Percentiles rank a stretch among this genome's conserved stretches.
These are phyloP conservation scores for Noctuana brunneofusca DNA, from an alignment of 2,888 invertebrate species.

Conservation along the genomic window DNA sequence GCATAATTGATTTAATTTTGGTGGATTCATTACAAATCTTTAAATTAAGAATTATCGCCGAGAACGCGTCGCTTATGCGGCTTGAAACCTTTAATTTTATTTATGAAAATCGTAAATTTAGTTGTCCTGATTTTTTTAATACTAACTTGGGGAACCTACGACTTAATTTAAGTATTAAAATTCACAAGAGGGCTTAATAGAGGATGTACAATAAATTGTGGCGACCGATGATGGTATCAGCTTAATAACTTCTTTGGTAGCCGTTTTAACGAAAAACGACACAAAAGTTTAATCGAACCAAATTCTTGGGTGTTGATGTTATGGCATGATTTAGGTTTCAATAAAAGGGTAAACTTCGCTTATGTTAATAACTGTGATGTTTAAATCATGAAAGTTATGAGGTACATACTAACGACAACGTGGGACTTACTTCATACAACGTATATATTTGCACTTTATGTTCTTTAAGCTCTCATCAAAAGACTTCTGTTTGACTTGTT, in stretches of 20 bases:
- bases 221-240: conserved; percentile 65
- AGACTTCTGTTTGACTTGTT: too few relatives aligned
- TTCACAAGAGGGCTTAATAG: conserved; percentile 62
- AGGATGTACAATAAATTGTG: conserved; percentile 61
- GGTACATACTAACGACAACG: too few relatives aligned
- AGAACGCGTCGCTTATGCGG: not conserved
- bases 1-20: conserved; percentile 34
- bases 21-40: conserved; percentile 22
- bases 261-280: conserved; percentile 50
- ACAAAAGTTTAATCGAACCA: conserved; percentile 49
- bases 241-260: conserved; percentile 74
- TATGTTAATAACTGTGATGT: not conserved
- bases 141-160: not conserved
- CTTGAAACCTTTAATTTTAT: conserved; percentile 5
- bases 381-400: not conserved
- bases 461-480: too few relatives aligned
- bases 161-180: conserved; percentile 70
- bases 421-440: too few relatives aligned
- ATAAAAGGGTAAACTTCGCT: conserved; percentile 5
- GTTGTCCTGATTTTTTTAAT: conserved; percentile 13
- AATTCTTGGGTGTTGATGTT: conserved; percentile 22
- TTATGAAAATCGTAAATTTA: conserved; percentile 8
- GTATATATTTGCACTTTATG: too few relatives aligned
- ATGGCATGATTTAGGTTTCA: conserved; percentile 2
- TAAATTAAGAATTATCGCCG: conserved; percentile 13